Evolutionary conservation across 2,888 invertebrate genomes (phyloP), one percentile per base, ranked within the genome.

Genomic region (Tetranychus truncatus): DNA sequence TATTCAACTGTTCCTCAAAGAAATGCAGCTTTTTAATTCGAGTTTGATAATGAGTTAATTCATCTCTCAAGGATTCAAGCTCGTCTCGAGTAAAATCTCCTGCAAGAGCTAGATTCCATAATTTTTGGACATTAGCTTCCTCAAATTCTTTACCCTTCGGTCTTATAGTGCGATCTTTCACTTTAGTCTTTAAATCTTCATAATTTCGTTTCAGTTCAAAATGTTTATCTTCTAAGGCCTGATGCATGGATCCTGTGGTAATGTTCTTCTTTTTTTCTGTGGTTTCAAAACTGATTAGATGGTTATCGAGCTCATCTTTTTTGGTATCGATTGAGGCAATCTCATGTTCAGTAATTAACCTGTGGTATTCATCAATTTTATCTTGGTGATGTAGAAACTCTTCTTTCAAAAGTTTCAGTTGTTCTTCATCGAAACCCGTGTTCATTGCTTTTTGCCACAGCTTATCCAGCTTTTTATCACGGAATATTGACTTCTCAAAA

Each of bases 321-420:
- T 69, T 74, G 34, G 74, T 69, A 34, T 73, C 72, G 34, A 75
- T 77, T 77, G 79, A 83, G 21, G 84, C 86, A 69, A 85, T 83
- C 79, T 90, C 88, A 46, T 89, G 84, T 80, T 91, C 89, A 78
- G 87, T 86, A 74, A 92, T 84, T 76, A 95, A 82, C 71, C 88
- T 87, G 82, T 91, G 90, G 81, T 92, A 95, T 81, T 95, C 89
- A 82, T 94, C 91, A 74, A 95, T 88, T 84, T 94, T 95, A 79
- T 93, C 90, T 82, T 95, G 92, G 81, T 95, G 93, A 82, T 95
- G 94, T 24, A 84, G 84, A 81, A 95, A 94, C 83, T 95, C 95
- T 82, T 94, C 91, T 81, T 89, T 90, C 20, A 95, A 82, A 0
- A 91, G 88, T 76, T 88, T 85, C 71, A 95, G 82, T 83, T 95